A percentile compares a stretch with the other conserved stretches of the same genome.
Conservation (phyloP, 2,113 vertebrate genomes). For the Megaceryle maxima region DNA sequence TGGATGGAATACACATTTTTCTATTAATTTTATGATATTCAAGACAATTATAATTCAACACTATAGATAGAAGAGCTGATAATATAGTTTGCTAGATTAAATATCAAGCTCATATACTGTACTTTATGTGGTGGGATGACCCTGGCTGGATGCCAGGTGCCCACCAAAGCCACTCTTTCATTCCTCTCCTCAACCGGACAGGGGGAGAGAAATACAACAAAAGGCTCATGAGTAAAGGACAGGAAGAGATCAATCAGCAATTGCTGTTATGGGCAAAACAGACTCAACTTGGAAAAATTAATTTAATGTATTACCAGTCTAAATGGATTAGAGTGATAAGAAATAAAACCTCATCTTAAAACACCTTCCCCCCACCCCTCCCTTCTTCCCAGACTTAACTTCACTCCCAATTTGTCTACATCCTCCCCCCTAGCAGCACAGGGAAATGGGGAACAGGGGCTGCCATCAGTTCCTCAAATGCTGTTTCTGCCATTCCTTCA, state of each 20-base stretch:
- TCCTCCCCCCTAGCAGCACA: not conserved
- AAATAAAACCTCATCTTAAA: not conserved
- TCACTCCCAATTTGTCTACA: not conserved
- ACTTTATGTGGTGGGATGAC: not conserved
- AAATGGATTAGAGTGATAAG: not conserved
- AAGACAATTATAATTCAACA: not conserved
- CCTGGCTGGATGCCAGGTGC: not conserved
- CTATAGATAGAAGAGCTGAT: not conserved
- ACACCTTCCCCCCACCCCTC: not conserved
- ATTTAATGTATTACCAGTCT: not conserved
- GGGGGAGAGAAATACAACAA: not conserved
- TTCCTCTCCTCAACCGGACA: not conserved
- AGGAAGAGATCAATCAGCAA: not conserved
- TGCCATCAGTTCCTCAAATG: not conserved
- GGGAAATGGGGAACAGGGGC: not conserved
- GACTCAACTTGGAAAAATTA: not conserved
- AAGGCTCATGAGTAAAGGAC: not conserved
- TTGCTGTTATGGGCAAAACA: not conserved
- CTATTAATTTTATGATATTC: not conserved
- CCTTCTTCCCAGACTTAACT: not conserved
- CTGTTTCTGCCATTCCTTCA: not conserved
- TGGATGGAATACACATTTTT: not conserved
- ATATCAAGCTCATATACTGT: not conserved
- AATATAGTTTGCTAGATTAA: not conserved
- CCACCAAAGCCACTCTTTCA: not conserved